These are phyloP conservation scores for Dermochelys coriacea DNA, from an alignment of 2,797 vertebrate genomes.

Conservation along the genomic window DNA sequence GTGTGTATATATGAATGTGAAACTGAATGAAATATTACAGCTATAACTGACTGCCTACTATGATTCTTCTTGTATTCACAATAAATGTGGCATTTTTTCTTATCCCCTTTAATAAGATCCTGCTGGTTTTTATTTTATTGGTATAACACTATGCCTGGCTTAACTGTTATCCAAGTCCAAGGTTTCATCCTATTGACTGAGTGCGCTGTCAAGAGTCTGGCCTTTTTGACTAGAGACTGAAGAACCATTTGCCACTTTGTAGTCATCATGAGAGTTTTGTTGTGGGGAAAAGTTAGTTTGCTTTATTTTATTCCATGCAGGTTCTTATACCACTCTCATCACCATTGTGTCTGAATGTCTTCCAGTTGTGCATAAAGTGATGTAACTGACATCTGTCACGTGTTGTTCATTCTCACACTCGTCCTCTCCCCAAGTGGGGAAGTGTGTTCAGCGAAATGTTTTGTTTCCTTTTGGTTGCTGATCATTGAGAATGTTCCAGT, in stretches of 20 bases:
- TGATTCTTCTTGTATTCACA: too few species aligned
- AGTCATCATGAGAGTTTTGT: not conserved
- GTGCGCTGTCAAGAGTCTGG: not conserved
- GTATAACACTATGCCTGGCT: not conserved
- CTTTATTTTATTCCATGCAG: not conserved
- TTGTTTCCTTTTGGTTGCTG: not conserved
- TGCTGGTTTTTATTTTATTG: too few species aligned
- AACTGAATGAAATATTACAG: too few species aligned
- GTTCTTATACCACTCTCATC: fast-evolving
- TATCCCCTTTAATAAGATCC: too few species aligned
- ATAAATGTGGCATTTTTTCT: too few species aligned
- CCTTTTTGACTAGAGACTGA: not conserved
- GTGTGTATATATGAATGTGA: too few species aligned
- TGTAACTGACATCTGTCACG: not conserved
- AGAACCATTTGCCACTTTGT: not conserved
- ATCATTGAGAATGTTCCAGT: not conserved
- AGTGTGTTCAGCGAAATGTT: not conserved
- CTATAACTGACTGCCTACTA: too few species aligned
- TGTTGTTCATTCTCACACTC: not conserved
- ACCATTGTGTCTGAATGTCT: not conserved
- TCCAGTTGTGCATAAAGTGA: not conserved
- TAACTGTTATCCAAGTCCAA: fast-evolving
- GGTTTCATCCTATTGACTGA: not conserved
- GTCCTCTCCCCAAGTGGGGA: not conserved
- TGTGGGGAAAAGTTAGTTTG: not conserved